Conservation (phyloP, 2,113 vertebrate genomes). For the Mionectes macconnelli region DNA sequence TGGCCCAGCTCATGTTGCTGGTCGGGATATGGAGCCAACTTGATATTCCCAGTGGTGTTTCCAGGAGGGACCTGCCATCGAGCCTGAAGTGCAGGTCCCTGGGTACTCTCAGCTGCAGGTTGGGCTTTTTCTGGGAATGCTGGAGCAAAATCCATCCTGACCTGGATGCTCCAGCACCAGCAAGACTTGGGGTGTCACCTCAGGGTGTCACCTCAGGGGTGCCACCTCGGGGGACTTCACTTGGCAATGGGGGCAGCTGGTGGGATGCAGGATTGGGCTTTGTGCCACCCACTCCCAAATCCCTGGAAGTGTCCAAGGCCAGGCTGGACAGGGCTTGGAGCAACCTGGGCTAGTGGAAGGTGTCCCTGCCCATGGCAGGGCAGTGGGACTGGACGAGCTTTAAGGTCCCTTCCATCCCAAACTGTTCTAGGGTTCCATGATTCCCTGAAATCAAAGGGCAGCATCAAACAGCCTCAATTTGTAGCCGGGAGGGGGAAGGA, state of each 20-base stretch:
- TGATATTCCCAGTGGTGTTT: accelerated
- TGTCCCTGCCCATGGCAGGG: neutral
- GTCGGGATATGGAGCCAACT: accelerated
- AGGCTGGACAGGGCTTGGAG: neutral
- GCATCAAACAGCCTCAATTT: accelerated
- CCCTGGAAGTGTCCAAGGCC: neutral
- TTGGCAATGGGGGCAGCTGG: neutral
- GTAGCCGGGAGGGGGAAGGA: neutral
- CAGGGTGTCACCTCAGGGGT: neutral
- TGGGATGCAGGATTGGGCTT: neutral
- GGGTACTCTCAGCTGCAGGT: too few relatives aligned
- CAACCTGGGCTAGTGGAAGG: too few relatives aligned
- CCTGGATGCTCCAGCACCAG: too few relatives aligned
- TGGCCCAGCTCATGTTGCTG: accelerated
- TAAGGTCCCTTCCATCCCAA: neutral
- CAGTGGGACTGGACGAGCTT: neutral
- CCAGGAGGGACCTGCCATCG: neutral
- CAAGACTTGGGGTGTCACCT: neutral
- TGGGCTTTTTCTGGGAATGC: neutral
- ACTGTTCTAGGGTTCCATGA: neutral
- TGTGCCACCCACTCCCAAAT: accelerated
- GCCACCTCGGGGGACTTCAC: neutral
- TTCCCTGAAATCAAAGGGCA: neutral
- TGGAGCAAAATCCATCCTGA: neutral
- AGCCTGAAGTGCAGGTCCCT: too few relatives aligned